Evolutionary conservation across 2,797 vertebrate genomes (phyloP).

Genomic region (Ciconia nigra): DNA sequence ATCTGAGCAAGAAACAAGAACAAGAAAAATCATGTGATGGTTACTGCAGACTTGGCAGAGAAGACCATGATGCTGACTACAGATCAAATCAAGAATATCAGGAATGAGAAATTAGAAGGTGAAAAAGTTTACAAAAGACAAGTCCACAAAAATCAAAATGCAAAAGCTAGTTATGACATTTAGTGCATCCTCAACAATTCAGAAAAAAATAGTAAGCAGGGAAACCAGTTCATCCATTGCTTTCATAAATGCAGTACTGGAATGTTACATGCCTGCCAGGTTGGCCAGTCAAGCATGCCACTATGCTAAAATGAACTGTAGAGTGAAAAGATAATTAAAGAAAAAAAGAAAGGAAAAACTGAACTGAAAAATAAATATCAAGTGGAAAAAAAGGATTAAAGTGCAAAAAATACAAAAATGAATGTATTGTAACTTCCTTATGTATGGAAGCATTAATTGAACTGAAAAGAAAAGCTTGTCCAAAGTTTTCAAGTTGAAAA

Average conservation of each 20-base stretch:
- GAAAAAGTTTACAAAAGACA: background rate
- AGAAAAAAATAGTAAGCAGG: background rate
- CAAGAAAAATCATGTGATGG: background rate
- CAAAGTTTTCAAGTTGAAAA: background rate
- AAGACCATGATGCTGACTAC: background rate
- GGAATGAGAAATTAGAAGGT: background rate
- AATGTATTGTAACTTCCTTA: background rate
- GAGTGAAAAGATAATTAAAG: slow-evolving; percentile 10
- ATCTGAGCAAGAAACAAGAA: background rate
- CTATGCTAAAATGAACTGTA: background rate
- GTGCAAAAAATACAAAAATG: background rate
- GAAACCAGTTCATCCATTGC: background rate
- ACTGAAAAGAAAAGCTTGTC: background rate
- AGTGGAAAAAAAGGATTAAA: background rate
- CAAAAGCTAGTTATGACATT: background rate
- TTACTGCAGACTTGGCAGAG: background rate
- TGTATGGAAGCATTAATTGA: background rate
- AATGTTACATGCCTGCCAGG: slow-evolving; percentile 24
- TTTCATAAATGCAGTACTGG: background rate
- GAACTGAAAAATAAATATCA: background rate
- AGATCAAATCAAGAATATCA: background rate
- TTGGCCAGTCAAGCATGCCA: background rate
- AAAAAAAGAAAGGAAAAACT: background rate
- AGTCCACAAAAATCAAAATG: background rate
- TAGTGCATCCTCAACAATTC: background rate